Base-by-base conservation (phyloP, 2,113 vertebrate species). In the Aegotheles bennettii region DNA sequence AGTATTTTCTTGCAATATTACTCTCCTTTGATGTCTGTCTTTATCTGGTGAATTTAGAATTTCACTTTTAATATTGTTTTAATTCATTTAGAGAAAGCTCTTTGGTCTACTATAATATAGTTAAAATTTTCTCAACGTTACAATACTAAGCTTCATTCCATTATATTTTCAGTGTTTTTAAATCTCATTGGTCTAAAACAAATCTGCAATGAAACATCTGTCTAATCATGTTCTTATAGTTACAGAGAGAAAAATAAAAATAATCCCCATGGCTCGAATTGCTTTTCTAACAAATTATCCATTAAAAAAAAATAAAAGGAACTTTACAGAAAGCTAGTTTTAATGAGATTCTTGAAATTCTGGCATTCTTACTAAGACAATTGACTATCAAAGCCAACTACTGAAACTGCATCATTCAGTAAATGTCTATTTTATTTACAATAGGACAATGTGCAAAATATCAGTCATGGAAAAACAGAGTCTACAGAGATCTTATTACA, bases 181-280 rank as follows among this genome's bases (percentile, higher is more conserved):
- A 95, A 96, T 84, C 65, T 81, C 25, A 26, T 28, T 90, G 76
- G 54, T 75, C 54, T 94, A 64, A 94, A 96, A 28, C 25, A 95
- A 91, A 93, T 90, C 71, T 71, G 53, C 65, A 90, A 42, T 65
- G 71, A 93, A 91, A 90, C 90, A 94, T 93, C 87, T 93, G 69
- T 63, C 73, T 90, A 93, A 73, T 91, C 73, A 77, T 54, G 36
- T 88, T 78, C 38, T 69, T 93, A 88, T 24, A 86, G 63, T 88
- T 90, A 81, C 17, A 76, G 25, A 90, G 29, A 92, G 42, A 77
- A 87, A 94, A 93, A 87, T 60, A 85, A 67, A 90, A 93, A 71
- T 54, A 90, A 84, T 87, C 57, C 63, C 57, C 20, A 13, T 70
- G 59, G 63, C 38, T 96, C 65, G 43, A 89, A 64, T 47, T 82